Percentiles rank a stretch among this genome's conserved stretches.
phyloP scores from a whole-genome alignment of 2,888 invertebrate species.

The Pogonocherus hispidulus region DNA sequence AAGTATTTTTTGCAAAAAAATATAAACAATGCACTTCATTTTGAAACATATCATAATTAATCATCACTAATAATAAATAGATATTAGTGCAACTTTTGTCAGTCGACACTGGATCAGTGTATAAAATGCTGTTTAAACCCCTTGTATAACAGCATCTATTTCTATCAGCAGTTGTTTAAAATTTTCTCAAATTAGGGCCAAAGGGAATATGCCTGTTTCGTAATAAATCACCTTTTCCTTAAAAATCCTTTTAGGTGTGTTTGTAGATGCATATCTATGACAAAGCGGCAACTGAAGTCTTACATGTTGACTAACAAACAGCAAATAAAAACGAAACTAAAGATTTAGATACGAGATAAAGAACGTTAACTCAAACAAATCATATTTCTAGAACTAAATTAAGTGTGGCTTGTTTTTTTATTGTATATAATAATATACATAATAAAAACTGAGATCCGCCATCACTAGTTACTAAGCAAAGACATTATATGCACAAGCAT shows the following conservation, averaged over 20 bases:
- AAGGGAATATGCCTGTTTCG: conserved; percentile 1
- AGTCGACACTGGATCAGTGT: too few species aligned
- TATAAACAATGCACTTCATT: too few species aligned
- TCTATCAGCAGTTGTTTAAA: not conserved
- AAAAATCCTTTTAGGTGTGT: conserved; percentile 1
- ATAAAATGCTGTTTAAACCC: not conserved
- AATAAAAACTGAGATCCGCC: too few species aligned
- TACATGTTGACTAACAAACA: not conserved
- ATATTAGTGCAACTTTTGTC: too few species aligned
- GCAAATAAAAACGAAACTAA: not conserved
- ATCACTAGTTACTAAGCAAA: too few species aligned
- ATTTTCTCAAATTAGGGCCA: conserved; percentile 3
- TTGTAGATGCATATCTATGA: conserved; percentile 2
- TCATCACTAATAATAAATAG: too few species aligned
- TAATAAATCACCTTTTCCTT: conserved; percentile 2
- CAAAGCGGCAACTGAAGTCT: not conserved
- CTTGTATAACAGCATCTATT: not conserved
- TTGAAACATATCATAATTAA: too few species aligned
- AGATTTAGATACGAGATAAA: not conserved
- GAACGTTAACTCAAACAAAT: not conserved
- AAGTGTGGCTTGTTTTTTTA: too few species aligned
- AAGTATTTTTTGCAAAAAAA: too few species aligned
- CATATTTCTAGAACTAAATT: not conserved
- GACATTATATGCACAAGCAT: too few species aligned
- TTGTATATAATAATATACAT: too few species aligned